Evolutionary conservation across 2,113 vertebrate species (phyloP).

Genomic region (Polyodon spathula): DNA sequence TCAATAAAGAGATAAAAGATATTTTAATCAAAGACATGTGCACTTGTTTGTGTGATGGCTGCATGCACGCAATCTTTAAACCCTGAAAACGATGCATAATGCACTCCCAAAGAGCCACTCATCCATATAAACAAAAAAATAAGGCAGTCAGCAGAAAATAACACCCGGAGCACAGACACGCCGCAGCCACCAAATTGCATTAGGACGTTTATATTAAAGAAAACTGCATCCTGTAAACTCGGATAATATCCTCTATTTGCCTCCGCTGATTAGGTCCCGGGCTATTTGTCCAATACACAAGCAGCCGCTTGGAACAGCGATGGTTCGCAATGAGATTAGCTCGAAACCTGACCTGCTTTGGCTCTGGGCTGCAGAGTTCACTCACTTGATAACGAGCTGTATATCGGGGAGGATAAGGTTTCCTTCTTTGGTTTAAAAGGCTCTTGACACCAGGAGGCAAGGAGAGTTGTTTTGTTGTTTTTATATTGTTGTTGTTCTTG

Average conservation of each 20-base stretch:
- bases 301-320: slow-evolving; percentile 67
- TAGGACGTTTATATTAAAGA: slow-evolving; percentile 83
- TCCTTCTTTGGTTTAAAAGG: slow-evolving; percentile 57
- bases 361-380: slow-evolving; percentile 41
- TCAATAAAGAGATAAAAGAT: slow-evolving; percentile 69
- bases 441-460: slow-evolving; percentile 34
- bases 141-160: slow-evolving; percentile 64
- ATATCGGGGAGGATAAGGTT: slow-evolving; percentile 54
- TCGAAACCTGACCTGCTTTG: slow-evolving; percentile 65
- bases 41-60: slow-evolving; percentile 48
- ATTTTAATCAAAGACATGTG: slow-evolving; percentile 63
- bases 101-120: slow-evolving; percentile 42
- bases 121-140: slow-evolving; percentile 60
- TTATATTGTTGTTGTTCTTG: slow-evolving; percentile 15
- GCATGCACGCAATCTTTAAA: slow-evolving; percentile 48
- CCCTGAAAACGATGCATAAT: slow-evolving; percentile 52
- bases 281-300: slow-evolving; percentile 76
- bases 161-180: slow-evolving; percentile 57
- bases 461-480: slow-evolving; percentile 8
- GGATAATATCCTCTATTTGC: slow-evolving; percentile 68
- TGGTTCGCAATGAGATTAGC: slow-evolving; percentile 80
- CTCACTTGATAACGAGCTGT: slow-evolving; percentile 45
- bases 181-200: slow-evolving; percentile 79
- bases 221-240: slow-evolving; percentile 88
- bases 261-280: slow-evolving; percentile 66